phyloP scores from a whole-genome alignment of 2,113 vertebrate genomes.

The Oostethus manadensis region DNA sequence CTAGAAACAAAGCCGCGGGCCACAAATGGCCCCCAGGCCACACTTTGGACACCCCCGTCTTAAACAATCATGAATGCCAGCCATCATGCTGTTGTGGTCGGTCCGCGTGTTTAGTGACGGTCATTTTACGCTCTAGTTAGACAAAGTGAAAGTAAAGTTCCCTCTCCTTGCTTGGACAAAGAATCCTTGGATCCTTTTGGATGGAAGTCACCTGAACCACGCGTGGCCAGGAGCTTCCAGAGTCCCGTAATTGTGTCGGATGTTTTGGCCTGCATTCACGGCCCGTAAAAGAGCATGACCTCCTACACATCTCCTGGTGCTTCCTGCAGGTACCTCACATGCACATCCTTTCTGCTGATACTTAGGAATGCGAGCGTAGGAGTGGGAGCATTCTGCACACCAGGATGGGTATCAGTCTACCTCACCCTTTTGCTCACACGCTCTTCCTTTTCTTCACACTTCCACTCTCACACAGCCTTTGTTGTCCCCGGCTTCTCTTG shows the following conservation, averaged over 20 bases:
- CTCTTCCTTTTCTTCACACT: constrained; percentile 32
- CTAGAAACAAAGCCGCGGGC: no score
- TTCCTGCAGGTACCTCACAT: constrained; percentile 22
- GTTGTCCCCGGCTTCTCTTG: constrained; percentile 34
- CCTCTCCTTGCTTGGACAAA: background rate
- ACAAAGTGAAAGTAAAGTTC: background rate
- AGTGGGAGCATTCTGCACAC: constrained; percentile 42
- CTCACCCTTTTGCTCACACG: constrained; percentile 30
- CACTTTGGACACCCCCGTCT: no score
- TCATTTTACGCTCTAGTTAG: background rate
- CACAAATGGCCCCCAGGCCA: no score
- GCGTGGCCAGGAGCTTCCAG: background rate
- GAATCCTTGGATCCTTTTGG: no score
- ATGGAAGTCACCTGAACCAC: background rate
- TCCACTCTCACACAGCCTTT: constrained; percentile 37
- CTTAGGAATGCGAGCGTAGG: constrained; percentile 60
- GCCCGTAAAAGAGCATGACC: constrained; percentile 2
- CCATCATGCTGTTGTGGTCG: background rate
- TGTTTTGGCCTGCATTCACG: background rate
- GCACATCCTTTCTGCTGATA: constrained; percentile 24
- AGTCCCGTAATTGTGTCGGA: background rate
- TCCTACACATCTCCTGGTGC: constrained; percentile 19
- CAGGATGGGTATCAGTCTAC: constrained; percentile 29
- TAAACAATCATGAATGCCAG: no score
- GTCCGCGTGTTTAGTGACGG: background rate